phyloP scores from a whole-genome alignment of 1,140 invertebrate genomes.

The Oryzaephilus surinamensis region DNA sequence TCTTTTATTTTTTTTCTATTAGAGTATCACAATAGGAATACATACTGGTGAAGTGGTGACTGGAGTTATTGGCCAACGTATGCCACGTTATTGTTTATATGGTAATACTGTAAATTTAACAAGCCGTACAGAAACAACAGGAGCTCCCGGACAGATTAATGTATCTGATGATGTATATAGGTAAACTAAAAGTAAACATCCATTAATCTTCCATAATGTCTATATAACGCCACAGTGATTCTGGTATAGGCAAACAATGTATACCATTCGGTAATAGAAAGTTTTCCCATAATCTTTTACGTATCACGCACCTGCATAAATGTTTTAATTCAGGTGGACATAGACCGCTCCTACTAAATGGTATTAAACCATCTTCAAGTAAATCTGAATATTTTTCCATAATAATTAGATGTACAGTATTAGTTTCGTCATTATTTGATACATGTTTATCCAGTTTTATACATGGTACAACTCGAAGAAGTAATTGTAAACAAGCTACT shows the following conservation, averaged over 20 bases:
- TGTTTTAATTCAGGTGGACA: constrained; percentile 50
- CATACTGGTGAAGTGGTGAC: constrained; percentile 94
- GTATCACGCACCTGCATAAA: constrained; percentile 52
- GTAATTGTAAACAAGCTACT: constrained; percentile 52
- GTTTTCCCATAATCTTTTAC: constrained; percentile 51
- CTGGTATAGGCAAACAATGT: constrained; percentile 50
- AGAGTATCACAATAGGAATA: constrained; percentile 93
- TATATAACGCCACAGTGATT: constrained; percentile 52
- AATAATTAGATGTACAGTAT: too few relatives aligned
- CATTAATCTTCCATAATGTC: constrained; percentile 56
- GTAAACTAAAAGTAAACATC: constrained; percentile 57
- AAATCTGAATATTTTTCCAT: constrained; percentile 54
- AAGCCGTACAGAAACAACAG: constrained; percentile 90
- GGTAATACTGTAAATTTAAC: constrained; percentile 95
- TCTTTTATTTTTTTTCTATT: constrained; percentile 26
- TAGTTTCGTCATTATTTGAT: constrained; percentile 32
- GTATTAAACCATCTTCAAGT: constrained; percentile 49
- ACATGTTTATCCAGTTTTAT: constrained; percentile 32
- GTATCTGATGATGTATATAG: constrained; percentile 89
- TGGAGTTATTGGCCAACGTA: constrained; percentile 91
- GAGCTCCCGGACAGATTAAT: constrained; percentile 82
- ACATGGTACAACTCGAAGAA: constrained; percentile 48
- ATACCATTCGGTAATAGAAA: constrained; percentile 65
- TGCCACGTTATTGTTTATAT: constrained; percentile 96
- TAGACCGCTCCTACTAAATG: constrained; percentile 47